Base-by-base conservation (phyloP, 2,888 invertebrate species). In the Xanthia togata region DNA sequence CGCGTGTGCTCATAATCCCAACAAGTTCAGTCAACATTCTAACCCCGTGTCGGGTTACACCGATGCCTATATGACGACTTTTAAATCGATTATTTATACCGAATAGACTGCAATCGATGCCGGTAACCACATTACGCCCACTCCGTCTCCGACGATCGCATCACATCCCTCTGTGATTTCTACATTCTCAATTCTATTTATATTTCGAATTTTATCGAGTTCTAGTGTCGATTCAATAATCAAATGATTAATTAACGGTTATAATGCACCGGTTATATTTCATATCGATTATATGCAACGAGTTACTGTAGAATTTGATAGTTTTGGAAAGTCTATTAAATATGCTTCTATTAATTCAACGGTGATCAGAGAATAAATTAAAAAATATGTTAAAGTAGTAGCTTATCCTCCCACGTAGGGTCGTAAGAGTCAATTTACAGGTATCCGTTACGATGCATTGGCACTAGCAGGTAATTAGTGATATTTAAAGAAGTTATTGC, bases 61-160 rank as follows among this genome's bases (percentile, higher is more conserved):
- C 84, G 84, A 87, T 88, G 85, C 88, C 82, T 89, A 84, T 90
- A 92, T 91, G 92, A 92, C 88, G 90, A 91, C 90, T 87, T 91
- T 93, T 92, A 93, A 93, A 94, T 95, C 93, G 94, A 93, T 93
- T 94, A 95, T 95, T 95, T 95, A 95, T 95, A 92, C 93, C 86
- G 89, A 90, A 92, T 89, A 87, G 87, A 83, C 89, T 80, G 91
- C 91, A 92, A 92, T 92, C 90, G 91, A 91, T 90, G 89, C 87
- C 83, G 88, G 89, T 89, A 91, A 91, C 92, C 89, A 91, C 91
- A 93, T 94, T 94, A 94, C 95, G 92, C 94, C 94, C 93, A 94
- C 95, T 81, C 70, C 79, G 81, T 84, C 84, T 87, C 74, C 73
- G 76, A 87, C 85, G 89, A 90, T 90, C 90, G 85, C 84, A 84